Conservation (phyloP, 2,113 vertebrate species). For the Nothobranchius furzeri region DNA sequence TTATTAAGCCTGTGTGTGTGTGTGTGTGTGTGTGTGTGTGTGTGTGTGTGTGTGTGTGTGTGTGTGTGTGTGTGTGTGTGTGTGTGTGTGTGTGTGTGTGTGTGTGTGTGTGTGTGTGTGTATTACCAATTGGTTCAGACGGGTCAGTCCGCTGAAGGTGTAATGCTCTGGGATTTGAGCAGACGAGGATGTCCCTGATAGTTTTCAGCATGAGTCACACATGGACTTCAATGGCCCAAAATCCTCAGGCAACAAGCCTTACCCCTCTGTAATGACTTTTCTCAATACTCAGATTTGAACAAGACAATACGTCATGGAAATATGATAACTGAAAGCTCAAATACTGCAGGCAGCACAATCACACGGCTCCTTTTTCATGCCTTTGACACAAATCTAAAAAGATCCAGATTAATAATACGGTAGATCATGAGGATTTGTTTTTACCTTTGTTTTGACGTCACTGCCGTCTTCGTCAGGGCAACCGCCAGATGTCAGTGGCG, state of each 20-base stretch:
- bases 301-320: slow-evolving; percentile 73
- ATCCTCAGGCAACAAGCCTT: slow-evolving; percentile 69
- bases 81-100: not conserved
- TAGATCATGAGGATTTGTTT: not conserved
- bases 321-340: slow-evolving; percentile 46
- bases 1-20: not conserved
- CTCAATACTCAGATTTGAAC: slow-evolving; percentile 66
- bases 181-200: slow-evolving; percentile 77
- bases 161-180: slow-evolving; percentile 73
- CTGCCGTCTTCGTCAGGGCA: too few species aligned
- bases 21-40: too few species aligned
- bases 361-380: slow-evolving; percentile 3
- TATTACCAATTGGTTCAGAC: slow-evolving; percentile 43
- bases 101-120: slow-evolving; percentile 6
- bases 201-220: slow-evolving; percentile 68
- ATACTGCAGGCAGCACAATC: not conserved
- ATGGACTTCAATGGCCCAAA: slow-evolving; percentile 72
- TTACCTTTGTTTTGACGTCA: too few species aligned
- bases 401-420: not conserved
- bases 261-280: slow-evolving; percentile 77
- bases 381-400: slow-evolving; percentile 2
- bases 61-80: too few species aligned
- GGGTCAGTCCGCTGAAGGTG: slow-evolving; percentile 53
- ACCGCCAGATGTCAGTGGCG: too few species aligned
- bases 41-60: too few species aligned